phyloP scores from a whole-genome alignment of 1,140 invertebrate species.

The Harlomillsia oculata region DNA sequence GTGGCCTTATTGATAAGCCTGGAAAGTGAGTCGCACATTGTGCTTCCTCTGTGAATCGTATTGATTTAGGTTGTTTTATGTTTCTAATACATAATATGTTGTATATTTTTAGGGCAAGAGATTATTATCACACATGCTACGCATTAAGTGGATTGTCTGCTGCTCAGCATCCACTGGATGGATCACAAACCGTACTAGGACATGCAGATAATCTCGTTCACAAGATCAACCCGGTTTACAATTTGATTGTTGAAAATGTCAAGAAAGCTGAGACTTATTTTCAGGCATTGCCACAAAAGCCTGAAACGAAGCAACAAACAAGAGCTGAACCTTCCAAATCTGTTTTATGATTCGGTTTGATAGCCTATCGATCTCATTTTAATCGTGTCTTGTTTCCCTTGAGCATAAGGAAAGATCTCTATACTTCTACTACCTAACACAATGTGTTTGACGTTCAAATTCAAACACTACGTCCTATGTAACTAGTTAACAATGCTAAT shows the following conservation, averaged over 20 bases:
- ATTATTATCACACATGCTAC: slow-evolving; percentile 96
- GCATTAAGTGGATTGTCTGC: slow-evolving; percentile 87
- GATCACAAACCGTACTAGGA: slow-evolving; percentile 48
- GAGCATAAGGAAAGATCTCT: no score
- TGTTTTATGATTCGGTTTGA: no score
- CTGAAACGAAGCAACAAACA: no score
- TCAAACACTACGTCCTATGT: no score
- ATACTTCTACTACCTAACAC: no score
- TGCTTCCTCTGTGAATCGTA: background rate
- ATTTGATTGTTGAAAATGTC: slow-evolving; percentile 49
- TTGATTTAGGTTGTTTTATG: background rate
- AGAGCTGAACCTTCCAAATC: no score
- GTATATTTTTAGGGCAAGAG: slow-evolving; percentile 57
- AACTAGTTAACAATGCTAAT: no score
- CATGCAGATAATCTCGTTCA: slow-evolving; percentile 40
- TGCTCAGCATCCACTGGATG: slow-evolving; percentile 67
- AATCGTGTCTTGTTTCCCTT: no score
- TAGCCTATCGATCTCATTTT: no score
- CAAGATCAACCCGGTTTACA: slow-evolving; percentile 55
- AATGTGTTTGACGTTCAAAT: no score
- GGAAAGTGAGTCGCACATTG: slow-evolving; percentile 60
- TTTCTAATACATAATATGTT: slow-evolving; percentile 8
- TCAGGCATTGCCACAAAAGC: no score
- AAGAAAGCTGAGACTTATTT: slow-evolving; percentile 14
- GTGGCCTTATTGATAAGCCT: slow-evolving; percentile 94